phyloP scores from a whole-genome alignment of 2,797 vertebrate genomes.

The Tadarida brasiliensis region DNA sequence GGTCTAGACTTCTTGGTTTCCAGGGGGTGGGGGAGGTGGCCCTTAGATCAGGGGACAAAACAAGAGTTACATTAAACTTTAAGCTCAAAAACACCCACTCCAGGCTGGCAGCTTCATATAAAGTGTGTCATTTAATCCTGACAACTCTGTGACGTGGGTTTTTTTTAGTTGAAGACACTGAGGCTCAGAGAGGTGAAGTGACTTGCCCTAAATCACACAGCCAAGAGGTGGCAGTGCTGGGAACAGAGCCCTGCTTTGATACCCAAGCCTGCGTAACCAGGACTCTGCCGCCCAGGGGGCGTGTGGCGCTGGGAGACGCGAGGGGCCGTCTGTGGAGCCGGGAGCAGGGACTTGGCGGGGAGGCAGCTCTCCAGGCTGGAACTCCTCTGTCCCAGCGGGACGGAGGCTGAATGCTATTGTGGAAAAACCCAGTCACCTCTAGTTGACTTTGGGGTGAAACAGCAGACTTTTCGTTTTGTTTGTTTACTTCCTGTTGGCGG shows the following conservation, averaged over 20 bases:
- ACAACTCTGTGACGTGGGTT: not conserved
- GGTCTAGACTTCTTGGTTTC: not conserved
- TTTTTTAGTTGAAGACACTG: not conserved
- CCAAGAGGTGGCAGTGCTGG: not conserved
- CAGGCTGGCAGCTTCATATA: not conserved
- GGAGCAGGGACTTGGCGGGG: not conserved
- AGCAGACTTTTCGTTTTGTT: not conserved
- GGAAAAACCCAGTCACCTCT: not conserved
- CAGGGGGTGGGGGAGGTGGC: not conserved
- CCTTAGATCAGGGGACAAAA: not conserved
- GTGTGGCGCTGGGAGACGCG: accelerated
- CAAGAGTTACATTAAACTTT: not conserved
- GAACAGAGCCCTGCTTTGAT: not conserved
- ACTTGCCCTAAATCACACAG: not conserved
- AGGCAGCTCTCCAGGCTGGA: accelerated
- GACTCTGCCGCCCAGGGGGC: not conserved
- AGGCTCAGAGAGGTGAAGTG: not conserved
- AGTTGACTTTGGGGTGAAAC: not conserved
- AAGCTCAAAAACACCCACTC: not conserved
- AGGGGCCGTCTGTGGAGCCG: not conserved
- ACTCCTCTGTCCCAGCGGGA: not conserved
- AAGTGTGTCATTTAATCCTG: not conserved
- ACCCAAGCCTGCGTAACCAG: not conserved
- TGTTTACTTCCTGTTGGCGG: not conserved
- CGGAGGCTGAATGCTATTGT: accelerated